These are phyloP conservation scores for Herminia tarsipennalis DNA, from an alignment of 2,888 invertebrate genomes.

Conservation along the genomic window DNA sequence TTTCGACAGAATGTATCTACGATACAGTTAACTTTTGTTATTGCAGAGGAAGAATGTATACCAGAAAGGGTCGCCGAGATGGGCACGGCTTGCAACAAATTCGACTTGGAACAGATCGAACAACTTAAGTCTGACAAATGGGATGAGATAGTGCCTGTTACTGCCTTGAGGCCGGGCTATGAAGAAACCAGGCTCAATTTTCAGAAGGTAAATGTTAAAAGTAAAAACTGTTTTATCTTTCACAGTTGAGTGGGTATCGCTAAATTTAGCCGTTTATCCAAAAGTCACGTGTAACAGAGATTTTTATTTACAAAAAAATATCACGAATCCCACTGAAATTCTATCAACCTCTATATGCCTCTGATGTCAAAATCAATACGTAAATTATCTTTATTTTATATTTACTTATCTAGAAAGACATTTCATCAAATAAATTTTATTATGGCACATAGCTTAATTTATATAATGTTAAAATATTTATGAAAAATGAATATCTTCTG, in stretches of 20 bases:
- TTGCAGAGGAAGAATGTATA: constrained; percentile 76
- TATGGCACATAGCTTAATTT: background rate
- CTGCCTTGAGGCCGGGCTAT: constrained; percentile 83
- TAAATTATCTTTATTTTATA: no score
- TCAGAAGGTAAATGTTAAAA: constrained; percentile 68
- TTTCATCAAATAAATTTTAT: constrained; percentile 11
- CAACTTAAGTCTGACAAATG: constrained; percentile 81
- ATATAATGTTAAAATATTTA: no score
- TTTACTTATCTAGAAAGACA: constrained; percentile 9
- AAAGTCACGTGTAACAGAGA: no score
- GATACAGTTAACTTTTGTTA: constrained; percentile 20
- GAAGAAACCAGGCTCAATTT: constrained; percentile 86
- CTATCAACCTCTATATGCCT: no score
- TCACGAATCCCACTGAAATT: no score
- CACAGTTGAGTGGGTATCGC: background rate
- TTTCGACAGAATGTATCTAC: no score
- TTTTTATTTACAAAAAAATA: no score
- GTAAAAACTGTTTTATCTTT: constrained; percentile 5
- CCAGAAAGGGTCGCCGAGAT: constrained; percentile 73
- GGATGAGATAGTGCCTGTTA: constrained; percentile 84
- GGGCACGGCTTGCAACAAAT: constrained; percentile 79
- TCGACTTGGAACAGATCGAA: constrained; percentile 73
- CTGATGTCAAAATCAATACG: no score
- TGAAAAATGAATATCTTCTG: no score
- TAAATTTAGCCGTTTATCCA: no score